Evolutionary conservation across 1,140 invertebrate species (phyloP), one percentile per base, ranked within the genome.

Genomic region (Pentalonia nigronervosa): DNA sequence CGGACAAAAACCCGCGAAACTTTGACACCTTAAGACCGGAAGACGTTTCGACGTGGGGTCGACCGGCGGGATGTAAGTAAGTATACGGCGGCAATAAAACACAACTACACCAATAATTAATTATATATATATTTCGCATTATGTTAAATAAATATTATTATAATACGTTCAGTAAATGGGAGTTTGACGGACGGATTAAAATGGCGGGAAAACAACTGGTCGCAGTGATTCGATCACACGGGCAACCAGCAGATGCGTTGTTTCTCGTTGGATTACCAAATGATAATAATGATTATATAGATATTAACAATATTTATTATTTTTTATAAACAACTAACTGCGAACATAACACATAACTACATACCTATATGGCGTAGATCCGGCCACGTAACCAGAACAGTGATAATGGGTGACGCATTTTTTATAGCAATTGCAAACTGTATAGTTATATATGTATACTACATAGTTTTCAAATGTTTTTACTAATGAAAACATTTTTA

Each of bases 1-100:
- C 30, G 25, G 86, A 50, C 47, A n/a, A 50, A 50, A 50, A 88
- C 47, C 47, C 86, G 30, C 47, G 47, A 48, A 50, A 88, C 86
- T 88, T 88, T 88, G 86, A 50, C 86, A 50, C 47, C 86, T 88
- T 88, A 88, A 88, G 86, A 88, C 41, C 25, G 86, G n/a, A 88
- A 48, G 86, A 88, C 84, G 9, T 86, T 86, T 47, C 84, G 84
- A 48, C 84, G 30, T 50, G 30, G 84, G 9, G 45, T 47, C 41
- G 84, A 30, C 41, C 11, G 23, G 25, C 84, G 84, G 41, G 84
- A 30, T 30, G 41, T n/a, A n/a, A 87, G 45, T 87, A n/a, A 45
- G 84, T 87, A n/a, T 17, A n/a, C 45, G 11, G 84, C 41, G 21
- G 34, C 83, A 45, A 47, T 87, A 47, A n/a, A 47, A 87, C 45